A percentile compares a stretch with the other conserved stretches of the same genome.
phyloP scores from a whole-genome alignment of 2,797 vertebrate genomes.

The Galaxias olidus region DNA sequence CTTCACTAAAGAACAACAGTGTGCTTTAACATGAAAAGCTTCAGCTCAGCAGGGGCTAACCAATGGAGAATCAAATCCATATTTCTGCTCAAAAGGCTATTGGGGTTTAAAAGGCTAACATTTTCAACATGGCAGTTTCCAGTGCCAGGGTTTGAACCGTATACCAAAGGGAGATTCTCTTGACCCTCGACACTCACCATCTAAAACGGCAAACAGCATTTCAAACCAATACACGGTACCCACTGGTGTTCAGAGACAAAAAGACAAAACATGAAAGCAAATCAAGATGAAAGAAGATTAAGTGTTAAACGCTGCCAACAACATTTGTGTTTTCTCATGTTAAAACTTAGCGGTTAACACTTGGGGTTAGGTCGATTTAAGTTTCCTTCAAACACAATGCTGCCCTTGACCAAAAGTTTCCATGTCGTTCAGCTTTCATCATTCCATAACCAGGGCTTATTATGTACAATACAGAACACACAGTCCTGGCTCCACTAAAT shows the following conservation, averaged over 20 bases:
- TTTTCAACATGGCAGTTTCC: neutral
- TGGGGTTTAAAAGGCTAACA: neutral
- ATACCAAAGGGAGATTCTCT: neutral
- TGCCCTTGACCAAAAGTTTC: no score
- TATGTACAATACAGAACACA: no score
- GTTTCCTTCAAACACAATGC: no score
- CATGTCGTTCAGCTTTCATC: no score
- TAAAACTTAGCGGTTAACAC: no score
- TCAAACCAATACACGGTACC: neutral
- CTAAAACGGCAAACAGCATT: neutral
- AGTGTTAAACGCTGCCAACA: no score
- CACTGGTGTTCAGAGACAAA: no score
- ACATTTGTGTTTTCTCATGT: constrained; percentile 59
- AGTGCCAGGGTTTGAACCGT: neutral
- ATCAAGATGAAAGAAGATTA: no score
- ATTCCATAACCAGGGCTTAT: no score
- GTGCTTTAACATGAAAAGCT: neutral
- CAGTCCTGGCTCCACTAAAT: no score
- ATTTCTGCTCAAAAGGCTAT: neutral
- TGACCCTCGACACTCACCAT: neutral
- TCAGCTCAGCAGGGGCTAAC: neutral
- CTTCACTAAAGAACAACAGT: neutral
- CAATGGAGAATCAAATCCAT: neutral
- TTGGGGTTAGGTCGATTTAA: no score
- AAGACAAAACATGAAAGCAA: no score